Conservation (phyloP, 2,797 vertebrate genomes). For the Sciurus vulgaris region DNA sequence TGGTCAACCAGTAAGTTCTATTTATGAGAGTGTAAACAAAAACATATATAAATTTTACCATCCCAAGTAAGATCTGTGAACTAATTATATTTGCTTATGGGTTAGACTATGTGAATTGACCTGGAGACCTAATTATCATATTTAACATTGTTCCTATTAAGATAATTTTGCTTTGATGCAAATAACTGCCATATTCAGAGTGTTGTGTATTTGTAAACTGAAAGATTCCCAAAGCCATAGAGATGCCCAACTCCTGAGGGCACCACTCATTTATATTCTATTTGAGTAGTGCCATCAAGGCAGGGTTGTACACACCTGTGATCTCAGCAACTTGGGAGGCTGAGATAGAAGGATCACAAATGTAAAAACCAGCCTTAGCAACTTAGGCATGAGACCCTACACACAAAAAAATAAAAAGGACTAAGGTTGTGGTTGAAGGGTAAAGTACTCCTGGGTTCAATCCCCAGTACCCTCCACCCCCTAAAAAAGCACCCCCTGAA, state of each 20-base stretch:
- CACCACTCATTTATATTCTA: not conserved
- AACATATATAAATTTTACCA: not conserved
- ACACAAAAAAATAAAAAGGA: too few species aligned
- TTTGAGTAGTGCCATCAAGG: not conserved
- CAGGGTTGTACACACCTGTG: too few species aligned
- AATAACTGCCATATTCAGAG: not conserved
- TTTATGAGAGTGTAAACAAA: not conserved
- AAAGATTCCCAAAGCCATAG: not conserved
- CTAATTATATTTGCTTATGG: not conserved
- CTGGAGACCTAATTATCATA: not conserved
- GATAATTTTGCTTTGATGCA: conserved; percentile 42
- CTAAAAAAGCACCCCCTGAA: not conserved
- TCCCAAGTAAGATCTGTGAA: not conserved
- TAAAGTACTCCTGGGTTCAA: too few species aligned
- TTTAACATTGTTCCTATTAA: conserved; percentile 3
- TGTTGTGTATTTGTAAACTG: not conserved
- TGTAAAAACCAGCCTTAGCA: too few species aligned
- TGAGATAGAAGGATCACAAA: too few species aligned
- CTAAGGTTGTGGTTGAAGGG: too few species aligned
- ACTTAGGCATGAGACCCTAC: too few species aligned
- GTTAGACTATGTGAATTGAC: not conserved
- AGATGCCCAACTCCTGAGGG: not conserved
- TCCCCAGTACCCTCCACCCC: too few species aligned
- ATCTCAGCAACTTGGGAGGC: too few species aligned
- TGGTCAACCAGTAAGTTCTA: not conserved